Base-by-base conservation (phyloP, 2,888 invertebrate genomes). In the Byasa hedistus region DNA sequence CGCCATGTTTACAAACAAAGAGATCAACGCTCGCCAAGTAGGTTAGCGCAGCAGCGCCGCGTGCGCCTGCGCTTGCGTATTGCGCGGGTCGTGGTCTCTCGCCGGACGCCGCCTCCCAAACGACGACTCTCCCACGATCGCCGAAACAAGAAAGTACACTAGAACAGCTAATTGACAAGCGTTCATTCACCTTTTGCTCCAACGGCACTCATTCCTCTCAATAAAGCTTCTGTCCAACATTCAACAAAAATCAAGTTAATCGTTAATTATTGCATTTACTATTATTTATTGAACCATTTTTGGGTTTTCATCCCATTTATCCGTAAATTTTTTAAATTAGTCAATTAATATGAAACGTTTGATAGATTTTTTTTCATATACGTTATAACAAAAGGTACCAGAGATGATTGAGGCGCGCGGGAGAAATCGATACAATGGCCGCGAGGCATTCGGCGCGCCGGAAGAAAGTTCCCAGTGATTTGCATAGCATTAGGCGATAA, bases 1-100 rank as follows among this genome's bases (percentile, higher is more conserved):
- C 83, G 86, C 84, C 86, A 85, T 92, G 92, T 92, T 92, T 92
- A 91, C 89, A 91, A 92, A 92, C 92, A 92, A 91, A 86, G 85
- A 90, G 92, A 92, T 88, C 91, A 92, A 92, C 80, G 92, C 78
- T 82, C 92, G 83, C 81, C 79, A 92, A 91, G 90, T 92, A 91
- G 91, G 92, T 90, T 89, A 90, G 74, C 83, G 80, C 85, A 82
- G 82, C 81, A 76, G 75, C 77, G 81, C 80, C 70, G 70, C 69
- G 72, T 69, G 73, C 75, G 72, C 72, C 70, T 69, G 73, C 76
- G 72, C 77, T 75, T 81, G 79, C 78, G 52, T 74, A 72, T 75
- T 73, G 74, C 78, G 79, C 88, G 79, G 90, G 90, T 90, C 84
- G 91, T 89, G 84, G 91, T 74, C 72, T 68, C 68, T 62, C 59